phyloP scores from a whole-genome alignment of 2,113 vertebrate genomes.

The Daphoenositta chrysoptera region DNA sequence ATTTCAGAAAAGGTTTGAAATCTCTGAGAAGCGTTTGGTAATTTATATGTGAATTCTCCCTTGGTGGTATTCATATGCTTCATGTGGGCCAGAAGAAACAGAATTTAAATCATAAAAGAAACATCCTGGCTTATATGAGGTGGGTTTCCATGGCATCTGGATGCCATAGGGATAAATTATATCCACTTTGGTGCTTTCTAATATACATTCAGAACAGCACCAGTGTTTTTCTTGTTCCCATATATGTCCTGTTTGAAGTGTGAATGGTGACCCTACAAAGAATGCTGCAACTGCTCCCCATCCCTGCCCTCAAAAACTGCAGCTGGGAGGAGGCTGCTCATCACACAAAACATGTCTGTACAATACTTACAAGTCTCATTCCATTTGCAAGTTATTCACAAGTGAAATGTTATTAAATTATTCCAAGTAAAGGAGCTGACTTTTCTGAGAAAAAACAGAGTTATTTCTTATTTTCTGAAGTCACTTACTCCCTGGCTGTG shows the following conservation, averaged over 20 bases:
- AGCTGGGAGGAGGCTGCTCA: neutral
- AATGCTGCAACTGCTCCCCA: neutral
- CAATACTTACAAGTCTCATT: neutral
- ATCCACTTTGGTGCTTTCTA: neutral
- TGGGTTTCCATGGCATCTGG: constrained; percentile 19
- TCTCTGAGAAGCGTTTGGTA: neutral
- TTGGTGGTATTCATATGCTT: neutral
- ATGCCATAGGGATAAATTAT: constrained; percentile 24
- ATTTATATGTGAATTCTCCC: neutral
- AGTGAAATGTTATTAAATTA: neutral
- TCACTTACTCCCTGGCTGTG: neutral
- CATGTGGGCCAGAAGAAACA: neutral
- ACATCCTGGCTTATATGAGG: neutral
- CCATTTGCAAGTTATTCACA: neutral
- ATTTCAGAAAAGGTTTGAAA: neutral
- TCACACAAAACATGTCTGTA: neutral
- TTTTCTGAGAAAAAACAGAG: neutral
- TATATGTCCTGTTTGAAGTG: neutral
- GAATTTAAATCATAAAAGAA: constrained; percentile 41
- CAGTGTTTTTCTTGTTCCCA: neutral
- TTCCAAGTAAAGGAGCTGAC: neutral
- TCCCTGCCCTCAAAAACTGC: neutral
- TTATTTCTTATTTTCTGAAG: neutral
- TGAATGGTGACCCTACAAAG: neutral
- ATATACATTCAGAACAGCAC: neutral